Conservation (phyloP, 2,888 invertebrate genomes). For the Leptarthrus brevirostris region DNA sequence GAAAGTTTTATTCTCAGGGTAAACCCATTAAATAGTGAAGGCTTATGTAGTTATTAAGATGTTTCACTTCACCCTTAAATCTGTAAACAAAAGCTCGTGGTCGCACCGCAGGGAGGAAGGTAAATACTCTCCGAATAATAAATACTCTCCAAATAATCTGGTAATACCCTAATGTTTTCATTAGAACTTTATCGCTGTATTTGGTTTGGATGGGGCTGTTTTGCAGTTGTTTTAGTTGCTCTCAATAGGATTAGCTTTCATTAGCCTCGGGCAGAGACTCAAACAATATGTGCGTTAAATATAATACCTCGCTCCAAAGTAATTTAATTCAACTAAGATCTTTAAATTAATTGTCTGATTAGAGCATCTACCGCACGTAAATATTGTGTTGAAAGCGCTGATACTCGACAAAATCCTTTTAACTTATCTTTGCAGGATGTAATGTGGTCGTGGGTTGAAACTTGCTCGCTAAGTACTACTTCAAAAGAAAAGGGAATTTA, state of each 20-base stretch:
- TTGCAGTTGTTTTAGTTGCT: conserved; percentile 2
- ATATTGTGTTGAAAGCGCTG: no score
- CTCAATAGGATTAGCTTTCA: conserved; percentile 36
- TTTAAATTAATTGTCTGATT: conserved; percentile 32
- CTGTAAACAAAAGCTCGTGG: conserved; percentile 33
- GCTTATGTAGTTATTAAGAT: conserved; percentile 33
- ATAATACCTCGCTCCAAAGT: conserved; percentile 9
- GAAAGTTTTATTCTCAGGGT: conserved; percentile 30
- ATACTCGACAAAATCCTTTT: no score
- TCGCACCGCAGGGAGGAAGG: conserved; percentile 22
- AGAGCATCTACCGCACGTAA: no score
- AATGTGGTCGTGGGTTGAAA: no score
- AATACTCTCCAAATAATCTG: conserved; percentile 21
- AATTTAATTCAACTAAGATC: conserved; percentile 24
- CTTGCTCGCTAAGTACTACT: no score
- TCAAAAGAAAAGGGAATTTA: no score
- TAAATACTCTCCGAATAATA: conserved; percentile 33
- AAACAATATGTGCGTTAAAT: conserved; percentile 35
- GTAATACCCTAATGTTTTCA: no score
- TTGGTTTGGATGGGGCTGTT: not conserved
- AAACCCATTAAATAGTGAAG: conserved; percentile 13
- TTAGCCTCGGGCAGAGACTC: not conserved
- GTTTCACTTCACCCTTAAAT: not conserved
- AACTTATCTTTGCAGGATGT: no score
- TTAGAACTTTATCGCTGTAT: conserved; percentile 13